phyloP scores from a whole-genome alignment of 2,113 vertebrate species.

The Gymnorhina tibicen region DNA sequence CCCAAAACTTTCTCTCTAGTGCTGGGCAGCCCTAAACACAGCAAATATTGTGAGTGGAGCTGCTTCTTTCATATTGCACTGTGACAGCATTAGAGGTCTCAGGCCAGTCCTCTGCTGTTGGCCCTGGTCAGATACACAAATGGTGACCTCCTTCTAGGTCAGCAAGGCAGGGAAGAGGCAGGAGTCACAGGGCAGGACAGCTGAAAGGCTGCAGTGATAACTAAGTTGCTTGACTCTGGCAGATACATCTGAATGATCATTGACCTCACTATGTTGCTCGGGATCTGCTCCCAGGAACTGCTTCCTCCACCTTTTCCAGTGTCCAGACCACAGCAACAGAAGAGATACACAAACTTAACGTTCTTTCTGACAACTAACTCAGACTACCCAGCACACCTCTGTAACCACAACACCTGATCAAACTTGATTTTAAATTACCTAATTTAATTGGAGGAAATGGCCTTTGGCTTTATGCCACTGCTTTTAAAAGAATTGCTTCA shows the following conservation, averaged over 20 bases:
- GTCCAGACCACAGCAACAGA: neutral
- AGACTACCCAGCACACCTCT: neutral
- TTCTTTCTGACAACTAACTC: neutral
- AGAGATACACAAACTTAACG: neutral
- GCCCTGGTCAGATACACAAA: neutral
- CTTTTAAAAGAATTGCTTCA: constrained; percentile 61
- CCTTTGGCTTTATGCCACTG: constrained; percentile 18
- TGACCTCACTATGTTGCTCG: neutral
- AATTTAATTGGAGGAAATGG: constrained; percentile 33
- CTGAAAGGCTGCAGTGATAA: neutral
- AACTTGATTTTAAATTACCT: constrained; percentile 23
- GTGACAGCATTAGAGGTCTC: neutral
- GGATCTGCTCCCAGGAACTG: neutral
- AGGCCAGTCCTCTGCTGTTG: neutral
- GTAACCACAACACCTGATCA: neutral
- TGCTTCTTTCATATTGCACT: neutral
- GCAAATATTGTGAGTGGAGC: neutral
- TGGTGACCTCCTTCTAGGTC: rapidly evolving
- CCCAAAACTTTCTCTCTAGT: neutral
- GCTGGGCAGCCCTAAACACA: neutral
- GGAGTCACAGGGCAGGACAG: neutral
- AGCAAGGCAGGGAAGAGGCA: neutral
- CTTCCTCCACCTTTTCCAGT: neutral
- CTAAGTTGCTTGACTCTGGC: neutral
- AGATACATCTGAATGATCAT: neutral